Base-by-base conservation (phyloP, 2,888 invertebrate genomes). In the Elegia similella region DNA sequence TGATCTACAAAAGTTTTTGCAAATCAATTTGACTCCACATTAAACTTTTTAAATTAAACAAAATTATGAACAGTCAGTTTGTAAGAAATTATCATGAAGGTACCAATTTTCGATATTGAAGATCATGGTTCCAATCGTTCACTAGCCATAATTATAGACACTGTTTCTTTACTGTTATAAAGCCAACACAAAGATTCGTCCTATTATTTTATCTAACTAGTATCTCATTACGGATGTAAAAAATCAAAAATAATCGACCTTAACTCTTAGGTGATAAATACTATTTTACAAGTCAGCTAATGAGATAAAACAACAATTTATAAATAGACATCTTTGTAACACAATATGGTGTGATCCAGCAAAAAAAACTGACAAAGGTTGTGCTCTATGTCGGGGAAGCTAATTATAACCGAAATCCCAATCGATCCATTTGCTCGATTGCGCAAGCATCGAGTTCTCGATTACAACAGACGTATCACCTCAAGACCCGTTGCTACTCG, bases 391-490 rank as follows among this genome's bases (percentile, higher is more conserved):
- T 76, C 71, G 73, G 79, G 73, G 75, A 76, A 82, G 80, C 78
- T 85, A 86, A 87, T 87, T 87, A 84, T 82, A 86, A 78, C 76
- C 71, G 79, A 83, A 83, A 85, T 82, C 78, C 73, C 74, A 84
- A 82, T 83, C 81, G 81, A 86, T 86, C 84, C 80, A 82, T 84
- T 86, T 85, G 79, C 75, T 78, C 78, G 75, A 86, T 84, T 86
- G 82, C 80, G 79, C 80, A 85, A 88, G 77, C 78, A 74, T 76
- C 76, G 74, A 71, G 69, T 76, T 82, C 78, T 86, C 83, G 80
- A 85, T 86, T 86, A 81, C 82, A 76, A 74, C 76, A 73, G 68
- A 73, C 75, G 80, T 80, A 82, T 84, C 80, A 76, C 80, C 76
- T 78, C 73, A 74, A 68, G 68, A 69, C 69, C 66, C 63, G 59